Evolutionary conservation across 2,888 invertebrate species (phyloP), one percentile per base, ranked within the genome.

Genomic region (Xestia xanthographa): DNA sequence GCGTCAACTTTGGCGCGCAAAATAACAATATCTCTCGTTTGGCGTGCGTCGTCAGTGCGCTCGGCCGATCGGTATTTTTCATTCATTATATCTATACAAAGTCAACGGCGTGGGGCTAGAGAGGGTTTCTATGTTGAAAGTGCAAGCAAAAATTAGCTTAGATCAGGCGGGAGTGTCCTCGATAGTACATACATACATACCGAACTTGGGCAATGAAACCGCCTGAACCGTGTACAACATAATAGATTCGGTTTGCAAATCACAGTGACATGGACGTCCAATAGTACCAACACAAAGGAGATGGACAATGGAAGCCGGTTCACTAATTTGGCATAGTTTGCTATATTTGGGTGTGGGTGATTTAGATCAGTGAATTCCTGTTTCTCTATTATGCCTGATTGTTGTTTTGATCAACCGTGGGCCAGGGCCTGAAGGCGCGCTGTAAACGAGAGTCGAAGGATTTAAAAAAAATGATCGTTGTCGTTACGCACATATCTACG

Each of bases 201-300:
- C 29, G 50, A 38, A n/a, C 6, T 29, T 26, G 5, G 22, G 56
- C 41, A 70, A 63, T 76, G 48, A 70, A 80, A 66, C 70, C 29
- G 56, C n/a, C 34, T 56, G 50, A 63, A 77, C 34, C 69, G 26
- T 66, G 82, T 81, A 34, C 29, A 41, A 77, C 63, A 72, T 68
- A 58, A 82, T 71, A 8, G 6, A 12, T 58, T 82, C 41, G 45
- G 41, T 76, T 80, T 68, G 45, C 22, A 60, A 58, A 77, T 77
- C 29, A 22, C 29, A 34, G 45, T 60, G 38, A 68, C 29, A 45
- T 17, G 81, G 22, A 9, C 14, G 12, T 29, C 41, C 73, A 60
- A 80, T 78, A n/a, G 50, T 45, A 34, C 29, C 26, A 14, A 80
- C 43, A 80, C 53, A 78, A 73, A 29, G 29, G 58, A 66, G 26